These are phyloP conservation scores for Cynopterus brachyotis DNA, from an alignment of 2,113 vertebrate genomes.

Conservation along the genomic window DNA sequence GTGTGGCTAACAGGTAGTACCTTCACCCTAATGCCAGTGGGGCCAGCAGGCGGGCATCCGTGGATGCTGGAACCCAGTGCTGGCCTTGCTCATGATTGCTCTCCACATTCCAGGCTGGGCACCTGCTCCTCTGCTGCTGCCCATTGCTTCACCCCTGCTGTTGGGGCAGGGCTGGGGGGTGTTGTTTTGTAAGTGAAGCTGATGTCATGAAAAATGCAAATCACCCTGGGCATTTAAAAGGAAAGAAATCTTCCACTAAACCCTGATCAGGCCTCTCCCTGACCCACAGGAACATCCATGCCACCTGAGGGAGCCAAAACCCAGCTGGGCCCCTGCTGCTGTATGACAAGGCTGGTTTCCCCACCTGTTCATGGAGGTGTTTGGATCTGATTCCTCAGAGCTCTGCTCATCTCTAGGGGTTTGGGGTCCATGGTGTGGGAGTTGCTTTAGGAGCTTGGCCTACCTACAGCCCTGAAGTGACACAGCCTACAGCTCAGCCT, in stretches of 20 bases:
- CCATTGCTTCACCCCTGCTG: neutral
- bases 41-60: neutral
- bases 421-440: neutral
- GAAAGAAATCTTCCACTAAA: neutral
- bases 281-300: rapidly evolving
- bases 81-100: neutral
- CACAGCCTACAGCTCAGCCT: neutral
- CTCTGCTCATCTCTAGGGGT: neutral
- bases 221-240: neutral
- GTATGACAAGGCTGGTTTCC: neutral
- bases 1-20: rapidly evolving
- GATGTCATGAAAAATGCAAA: neutral
- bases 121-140: too few species aligned
- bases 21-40: neutral
- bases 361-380: neutral
- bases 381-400: neutral
- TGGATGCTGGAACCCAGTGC: neutral
- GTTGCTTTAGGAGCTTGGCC: neutral
- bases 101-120: too few species aligned
- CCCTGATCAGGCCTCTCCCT: neutral
- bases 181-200: neutral
- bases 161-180: too few species aligned
- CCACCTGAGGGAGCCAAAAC: neutral
- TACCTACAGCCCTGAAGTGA: neutral
- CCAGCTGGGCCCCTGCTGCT: neutral